Base-by-base conservation (phyloP, 2,113 vertebrate species). In the Ictidomys tridecemlineatus region DNA sequence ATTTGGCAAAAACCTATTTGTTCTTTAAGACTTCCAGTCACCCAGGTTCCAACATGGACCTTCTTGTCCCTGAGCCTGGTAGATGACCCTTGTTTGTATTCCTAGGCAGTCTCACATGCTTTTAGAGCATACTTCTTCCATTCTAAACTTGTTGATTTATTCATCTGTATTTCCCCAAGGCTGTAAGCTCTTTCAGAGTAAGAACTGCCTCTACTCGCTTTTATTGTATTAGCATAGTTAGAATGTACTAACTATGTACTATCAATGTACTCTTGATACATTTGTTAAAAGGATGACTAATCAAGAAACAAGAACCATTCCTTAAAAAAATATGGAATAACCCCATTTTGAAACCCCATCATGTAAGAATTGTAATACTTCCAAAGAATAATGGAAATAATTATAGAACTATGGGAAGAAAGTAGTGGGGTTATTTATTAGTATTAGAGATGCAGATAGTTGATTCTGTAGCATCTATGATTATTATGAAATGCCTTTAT, bases 211-310 rank as follows among this genome's bases (percentile, higher is more conserved):
- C 18, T 39, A 74, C 28, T 92, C 9, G 76, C 67, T 26, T 39
- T 88, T 82, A 30, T 65, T 65, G 51, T 89, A 4, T 76, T 85
- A 70, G 8, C 30, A 67, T 61, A 13, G n/a, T 80, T 0, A 69
- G 5, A 78, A 8, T 70, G 9, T 74, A 26, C 65, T 1, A n/a
- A n/a, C n/a, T n/a, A n/a, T n/a, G n/a, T n/a, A n/a, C n/a, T n/a
- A n/a, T n/a, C n/a, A 78, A 8, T 70, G 9, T 74, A 26, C 65
- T 1, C 34, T 56, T 48, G 80, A 11, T 84, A 79, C 30, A 78
- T 82, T 67, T 83, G 53, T 67, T 94, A 53, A 83, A 82, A 89
- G 12, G 26, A 76, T 77, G 18, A 89, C 30, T 86, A 83, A 89
- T 83, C 30, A 95, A 53, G 30, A 92, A 92, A 58, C 6, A 77